phyloP scores from a whole-genome alignment of 1,140 invertebrate genomes.

The Drosophila cardini region DNA sequence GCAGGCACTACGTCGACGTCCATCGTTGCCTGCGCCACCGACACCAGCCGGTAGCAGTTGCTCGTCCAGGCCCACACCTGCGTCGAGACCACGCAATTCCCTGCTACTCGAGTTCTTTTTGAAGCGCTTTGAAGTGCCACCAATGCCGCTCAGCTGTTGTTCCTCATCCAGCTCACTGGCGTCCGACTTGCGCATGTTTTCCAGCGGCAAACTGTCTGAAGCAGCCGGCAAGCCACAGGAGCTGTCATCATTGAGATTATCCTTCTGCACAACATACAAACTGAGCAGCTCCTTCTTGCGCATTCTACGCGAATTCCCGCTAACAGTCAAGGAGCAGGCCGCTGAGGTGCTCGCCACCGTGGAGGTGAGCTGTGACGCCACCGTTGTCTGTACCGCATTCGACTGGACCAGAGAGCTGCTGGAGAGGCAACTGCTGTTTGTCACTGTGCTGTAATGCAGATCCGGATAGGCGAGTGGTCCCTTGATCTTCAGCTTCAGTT shows the following conservation, averaged over 20 bases:
- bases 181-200: slow-evolving; percentile 69
- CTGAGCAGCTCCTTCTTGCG: slow-evolving; percentile 94
- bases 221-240: slow-evolving; percentile 84
- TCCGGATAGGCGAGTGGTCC: slow-evolving; percentile 88
- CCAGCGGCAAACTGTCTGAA: slow-evolving; percentile 59
- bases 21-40: slow-evolving; percentile 66
- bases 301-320: slow-evolving; percentile 90
- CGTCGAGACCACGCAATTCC: slow-evolving; percentile 85
- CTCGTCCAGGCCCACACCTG: slow-evolving; percentile 63
- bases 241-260: slow-evolving; percentile 93
- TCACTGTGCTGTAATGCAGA: slow-evolving; percentile 59
- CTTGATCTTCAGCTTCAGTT: slow-evolving; percentile 95
- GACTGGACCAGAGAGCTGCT: slow-evolving; percentile 56
- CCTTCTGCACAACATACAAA: slow-evolving; percentile 92
- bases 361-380: slow-evolving; percentile 52
- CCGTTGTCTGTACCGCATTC: slow-evolving; percentile 63
- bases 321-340: slow-evolving; percentile 36
- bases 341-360: slow-evolving; percentile 60
- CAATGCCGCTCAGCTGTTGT: slow-evolving; percentile 85
- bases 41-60: slow-evolving; percentile 50
- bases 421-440: slow-evolving; percentile 56
- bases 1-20: slow-evolving; percentile 84
- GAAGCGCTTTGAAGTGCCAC: slow-evolving; percentile 86
- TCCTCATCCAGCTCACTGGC: slow-evolving; percentile 67
- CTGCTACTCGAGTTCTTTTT: slow-evolving; percentile 81